Conservation (phyloP, 2,113 vertebrate species). For the Capreolus pygargus region DNA sequence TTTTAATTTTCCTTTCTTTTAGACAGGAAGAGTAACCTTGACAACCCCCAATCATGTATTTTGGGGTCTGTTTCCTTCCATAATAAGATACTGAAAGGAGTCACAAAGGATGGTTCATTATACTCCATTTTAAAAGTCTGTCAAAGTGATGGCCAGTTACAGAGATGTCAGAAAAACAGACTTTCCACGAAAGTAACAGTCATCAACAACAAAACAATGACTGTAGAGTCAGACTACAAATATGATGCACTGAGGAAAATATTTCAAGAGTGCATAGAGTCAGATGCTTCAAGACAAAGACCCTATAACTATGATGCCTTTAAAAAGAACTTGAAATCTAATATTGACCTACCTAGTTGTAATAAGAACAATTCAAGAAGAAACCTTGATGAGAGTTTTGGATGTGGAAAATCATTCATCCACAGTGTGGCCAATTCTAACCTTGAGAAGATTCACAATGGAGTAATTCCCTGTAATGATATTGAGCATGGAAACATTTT, state of each 20-base stretch:
- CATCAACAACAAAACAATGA: not conserved
- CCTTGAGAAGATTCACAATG: slow-evolving; percentile 48
- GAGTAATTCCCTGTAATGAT: slow-evolving; percentile 40
- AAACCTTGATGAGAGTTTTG: slow-evolving; percentile 42
- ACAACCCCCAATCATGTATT: slow-evolving; percentile 11
- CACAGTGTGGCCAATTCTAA: slow-evolving; percentile 13
- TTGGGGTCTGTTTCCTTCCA: slow-evolving; percentile 38
- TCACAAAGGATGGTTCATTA: slow-evolving; percentile 35
- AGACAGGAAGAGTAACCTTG: slow-evolving; percentile 47
- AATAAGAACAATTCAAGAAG: slow-evolving; percentile 41
- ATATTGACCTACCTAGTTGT: not conserved
- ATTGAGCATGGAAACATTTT: slow-evolving; percentile 46
- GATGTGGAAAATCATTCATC: slow-evolving; percentile 40
- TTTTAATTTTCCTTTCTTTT: slow-evolving; percentile 51
- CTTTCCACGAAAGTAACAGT: slow-evolving; percentile 35
- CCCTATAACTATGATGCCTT: not conserved
- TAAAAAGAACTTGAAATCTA: slow-evolving; percentile 31
- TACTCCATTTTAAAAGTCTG: slow-evolving; percentile 50
- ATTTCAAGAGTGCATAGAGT: not conserved
- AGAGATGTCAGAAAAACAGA: slow-evolving; percentile 38
- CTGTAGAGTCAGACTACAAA: not conserved
- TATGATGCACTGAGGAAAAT: not conserved
- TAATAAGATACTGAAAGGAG: slow-evolving; percentile 49
- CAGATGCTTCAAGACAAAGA: slow-evolving; percentile 34
- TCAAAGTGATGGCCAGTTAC: slow-evolving; percentile 23